phyloP scores from a whole-genome alignment of 2,888 invertebrate species.

The Cerastis leucographa region DNA sequence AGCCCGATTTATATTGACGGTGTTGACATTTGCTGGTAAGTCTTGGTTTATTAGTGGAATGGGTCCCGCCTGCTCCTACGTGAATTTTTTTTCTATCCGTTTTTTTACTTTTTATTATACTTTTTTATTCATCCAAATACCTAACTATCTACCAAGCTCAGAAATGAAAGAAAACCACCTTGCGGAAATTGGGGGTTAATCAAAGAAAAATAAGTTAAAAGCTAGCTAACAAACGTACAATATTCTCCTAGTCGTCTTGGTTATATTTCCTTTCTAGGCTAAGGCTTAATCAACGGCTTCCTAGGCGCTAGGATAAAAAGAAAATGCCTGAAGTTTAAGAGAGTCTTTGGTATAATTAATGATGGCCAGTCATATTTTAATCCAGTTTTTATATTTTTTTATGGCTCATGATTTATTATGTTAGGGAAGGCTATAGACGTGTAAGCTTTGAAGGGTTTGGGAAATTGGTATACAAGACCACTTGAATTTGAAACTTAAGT shows the following conservation, averaged over 20 bases:
- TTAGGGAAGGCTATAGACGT: not conserved
- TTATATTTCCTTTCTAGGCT: conserved; percentile 10
- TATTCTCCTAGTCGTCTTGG: conserved; percentile 23
- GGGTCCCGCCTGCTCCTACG: no score
- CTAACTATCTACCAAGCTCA: not conserved
- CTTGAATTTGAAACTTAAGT: not conserved
- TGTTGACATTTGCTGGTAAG: conserved; percentile 2
- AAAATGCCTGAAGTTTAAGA: not conserved
- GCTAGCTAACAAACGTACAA: conserved; percentile 5
- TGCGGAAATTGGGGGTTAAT: conserved; percentile 33
- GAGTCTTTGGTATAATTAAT: conserved; percentile 18
- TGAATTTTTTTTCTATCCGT: no score
- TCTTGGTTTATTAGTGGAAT: not conserved
- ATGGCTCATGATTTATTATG: conserved; percentile 5
- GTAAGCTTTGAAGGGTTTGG: not conserved
- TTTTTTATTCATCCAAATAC: not conserved
- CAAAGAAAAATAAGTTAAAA: conserved; percentile 32
- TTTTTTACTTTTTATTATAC: not conserved
- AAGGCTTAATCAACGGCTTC: not conserved
- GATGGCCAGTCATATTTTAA: conserved; percentile 1
- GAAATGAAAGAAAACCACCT: conserved; percentile 13
- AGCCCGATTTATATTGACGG: not conserved
- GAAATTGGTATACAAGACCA: not conserved
- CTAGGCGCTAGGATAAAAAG: not conserved
- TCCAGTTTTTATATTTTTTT: not conserved